Conservation (phyloP, 2,888 invertebrate species). For the Callinectes sapidus region DNA sequence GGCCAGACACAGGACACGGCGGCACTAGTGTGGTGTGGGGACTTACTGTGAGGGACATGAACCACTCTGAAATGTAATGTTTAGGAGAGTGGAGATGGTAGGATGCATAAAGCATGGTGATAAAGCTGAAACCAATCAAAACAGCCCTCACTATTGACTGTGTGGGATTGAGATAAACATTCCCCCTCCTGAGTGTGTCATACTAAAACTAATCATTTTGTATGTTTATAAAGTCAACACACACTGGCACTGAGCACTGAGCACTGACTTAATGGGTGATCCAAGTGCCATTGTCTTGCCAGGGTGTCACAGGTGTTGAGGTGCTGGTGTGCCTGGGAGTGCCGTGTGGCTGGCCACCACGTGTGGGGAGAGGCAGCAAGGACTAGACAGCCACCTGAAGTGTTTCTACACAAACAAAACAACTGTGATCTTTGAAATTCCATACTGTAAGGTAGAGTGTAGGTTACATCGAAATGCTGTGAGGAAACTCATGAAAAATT, state of each 20-base stretch:
- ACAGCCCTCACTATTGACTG: neutral
- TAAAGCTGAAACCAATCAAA: neutral
- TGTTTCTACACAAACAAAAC: neutral
- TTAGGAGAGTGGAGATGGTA: neutral
- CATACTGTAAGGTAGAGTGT: neutral
- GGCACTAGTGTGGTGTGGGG: neutral
- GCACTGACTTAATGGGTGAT: neutral
- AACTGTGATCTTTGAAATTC: constrained; percentile 23
- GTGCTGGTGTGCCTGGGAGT: neutral
- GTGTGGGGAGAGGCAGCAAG: neutral
- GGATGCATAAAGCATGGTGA: neutral
- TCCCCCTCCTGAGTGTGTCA: neutral
- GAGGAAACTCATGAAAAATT: neutral
- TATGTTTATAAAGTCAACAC: neutral
- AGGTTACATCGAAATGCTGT: neutral
- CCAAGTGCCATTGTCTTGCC: neutral
- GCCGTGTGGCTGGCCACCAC: neutral
- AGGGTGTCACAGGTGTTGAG: neutral
- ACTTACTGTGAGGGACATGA: neutral
- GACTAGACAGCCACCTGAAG: neutral
- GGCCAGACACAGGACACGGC: neutral
- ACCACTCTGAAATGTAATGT: neutral
- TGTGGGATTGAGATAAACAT: neutral
- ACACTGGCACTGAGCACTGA: neutral
- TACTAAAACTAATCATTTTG: neutral